Conservation (phyloP, 2,113 vertebrate species). For the Proterorhinus semilunaris region DNA sequence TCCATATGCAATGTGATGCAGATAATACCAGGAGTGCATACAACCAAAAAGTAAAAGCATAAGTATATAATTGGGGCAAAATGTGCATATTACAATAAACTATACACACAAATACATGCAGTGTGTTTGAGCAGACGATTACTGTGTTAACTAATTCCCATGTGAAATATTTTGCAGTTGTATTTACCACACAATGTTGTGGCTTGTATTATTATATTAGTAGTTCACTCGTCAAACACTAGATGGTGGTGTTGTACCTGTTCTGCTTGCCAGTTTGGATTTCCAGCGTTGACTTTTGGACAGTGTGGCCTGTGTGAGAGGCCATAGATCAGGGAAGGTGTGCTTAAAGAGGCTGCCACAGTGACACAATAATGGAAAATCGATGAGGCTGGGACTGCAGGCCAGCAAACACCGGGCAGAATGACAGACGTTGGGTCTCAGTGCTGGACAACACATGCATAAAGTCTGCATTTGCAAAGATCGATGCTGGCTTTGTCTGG, state of each 20-base stretch:
- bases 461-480: constrained; percentile 47
- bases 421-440: constrained; percentile 65
- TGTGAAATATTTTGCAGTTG: too few species aligned
- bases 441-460: constrained; percentile 61
- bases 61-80: too few species aligned
- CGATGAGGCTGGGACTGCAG: constrained; percentile 59
- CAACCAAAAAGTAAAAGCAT: too few species aligned
- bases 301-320: constrained; percentile 28
- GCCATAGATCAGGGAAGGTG: constrained; percentile 65
- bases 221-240: constrained; percentile 33
- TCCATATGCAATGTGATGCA: too few species aligned
- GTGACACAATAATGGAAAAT: constrained; percentile 76
- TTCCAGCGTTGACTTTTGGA: constrained; percentile 24
- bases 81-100: too few species aligned
- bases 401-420: constrained; percentile 40
- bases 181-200: too few species aligned
- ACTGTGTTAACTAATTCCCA: too few species aligned
- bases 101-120: too few species aligned
- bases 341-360: constrained; percentile 69
- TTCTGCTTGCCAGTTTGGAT: background rate
- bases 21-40: too few species aligned
- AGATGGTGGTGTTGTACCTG: constrained; percentile 46
- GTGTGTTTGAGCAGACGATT: too few species aligned
- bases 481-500: constrained; percentile 60
- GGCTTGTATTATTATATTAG: background rate